These are phyloP conservation scores for Brachylomia viminalis DNA, from an alignment of 2,888 invertebrate genomes.

Conservation along the genomic window DNA sequence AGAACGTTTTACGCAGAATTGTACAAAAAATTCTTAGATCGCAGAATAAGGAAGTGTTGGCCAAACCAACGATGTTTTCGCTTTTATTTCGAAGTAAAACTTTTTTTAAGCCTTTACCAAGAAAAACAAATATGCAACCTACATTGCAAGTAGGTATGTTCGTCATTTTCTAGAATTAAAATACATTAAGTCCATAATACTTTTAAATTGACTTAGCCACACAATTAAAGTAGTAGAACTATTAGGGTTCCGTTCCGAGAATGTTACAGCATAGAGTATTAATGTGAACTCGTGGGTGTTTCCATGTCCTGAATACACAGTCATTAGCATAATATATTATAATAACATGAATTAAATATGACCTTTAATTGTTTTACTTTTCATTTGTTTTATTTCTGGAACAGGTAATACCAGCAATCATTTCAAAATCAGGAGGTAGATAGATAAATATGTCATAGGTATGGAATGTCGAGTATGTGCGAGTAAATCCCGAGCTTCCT, in stretches of 20 bases:
- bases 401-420: neutral
- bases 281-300: neutral
- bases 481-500: neutral
- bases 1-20: neutral
- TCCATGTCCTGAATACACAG: too few relatives aligned
- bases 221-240: neutral
- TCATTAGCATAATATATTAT: neutral
- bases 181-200: neutral
- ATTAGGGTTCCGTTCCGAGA: neutral
- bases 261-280: neutral
- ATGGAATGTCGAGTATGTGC: neutral
- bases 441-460: neutral
- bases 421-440: neutral
- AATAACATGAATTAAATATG: neutral
- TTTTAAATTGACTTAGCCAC: neutral
- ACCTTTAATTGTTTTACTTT: too few relatives aligned
- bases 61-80: neutral
- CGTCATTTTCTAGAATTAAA: neutral
- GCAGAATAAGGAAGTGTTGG: neutral
- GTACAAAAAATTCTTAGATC: too few relatives aligned
- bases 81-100: neutral
- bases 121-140: neutral
- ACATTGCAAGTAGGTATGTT: too few relatives aligned
- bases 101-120: too few relatives aligned
- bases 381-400: neutral